Percentiles rank a stretch among this genome's conserved stretches.
Evolutionary conservation across 2,113 vertebrate species (phyloP).

Genomic region (Pimephales promelas): DNA sequence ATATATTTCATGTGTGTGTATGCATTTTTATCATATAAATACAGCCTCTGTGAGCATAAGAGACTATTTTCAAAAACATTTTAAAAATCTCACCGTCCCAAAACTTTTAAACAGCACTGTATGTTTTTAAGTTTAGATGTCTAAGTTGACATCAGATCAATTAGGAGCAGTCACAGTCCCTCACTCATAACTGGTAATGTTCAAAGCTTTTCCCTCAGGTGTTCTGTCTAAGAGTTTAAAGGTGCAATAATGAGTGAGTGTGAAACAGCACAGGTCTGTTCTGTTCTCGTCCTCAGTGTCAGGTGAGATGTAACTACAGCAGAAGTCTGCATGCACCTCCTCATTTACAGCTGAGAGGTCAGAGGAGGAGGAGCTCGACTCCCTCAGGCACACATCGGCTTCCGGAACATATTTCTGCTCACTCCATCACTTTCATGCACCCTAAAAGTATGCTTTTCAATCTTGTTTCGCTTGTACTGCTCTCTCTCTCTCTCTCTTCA

Average conservation of each 20-base stretch:
- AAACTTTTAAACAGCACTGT: not conserved
- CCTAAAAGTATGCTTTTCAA: slow-evolving; percentile 45
- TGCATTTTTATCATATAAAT: not conserved
- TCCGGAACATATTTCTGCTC: not conserved
- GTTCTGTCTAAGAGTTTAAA: not conserved
- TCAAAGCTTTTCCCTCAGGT: not conserved
- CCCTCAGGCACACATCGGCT: slow-evolving; percentile 22
- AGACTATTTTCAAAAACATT: too few relatives aligned
- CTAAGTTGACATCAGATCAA: not conserved
- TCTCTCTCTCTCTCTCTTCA: slow-evolving; percentile 41
- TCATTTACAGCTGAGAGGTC: slow-evolving; percentile 35
- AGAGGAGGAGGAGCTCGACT: slow-evolving; percentile 4
- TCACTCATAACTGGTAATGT: not conserved
- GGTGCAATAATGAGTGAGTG: not conserved
- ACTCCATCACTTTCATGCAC: slow-evolving; percentile 19
- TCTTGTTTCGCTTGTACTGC: too few relatives aligned
- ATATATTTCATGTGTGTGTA: too few relatives aligned
- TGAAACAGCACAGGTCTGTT: not conserved
- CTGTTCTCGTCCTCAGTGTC: not conserved
- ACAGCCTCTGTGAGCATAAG: not conserved
- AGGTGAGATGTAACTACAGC: slow-evolving; percentile 33
- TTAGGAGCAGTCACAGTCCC: not conserved
- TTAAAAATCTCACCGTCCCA: not conserved
- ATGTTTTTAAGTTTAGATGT: slow-evolving; percentile 10
- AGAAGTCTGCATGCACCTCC: not conserved